Evolutionary conservation across 53 echinoderm and acorn worm genomes (phyloP).

Genomic region (Paelopatides confundens): DNA sequence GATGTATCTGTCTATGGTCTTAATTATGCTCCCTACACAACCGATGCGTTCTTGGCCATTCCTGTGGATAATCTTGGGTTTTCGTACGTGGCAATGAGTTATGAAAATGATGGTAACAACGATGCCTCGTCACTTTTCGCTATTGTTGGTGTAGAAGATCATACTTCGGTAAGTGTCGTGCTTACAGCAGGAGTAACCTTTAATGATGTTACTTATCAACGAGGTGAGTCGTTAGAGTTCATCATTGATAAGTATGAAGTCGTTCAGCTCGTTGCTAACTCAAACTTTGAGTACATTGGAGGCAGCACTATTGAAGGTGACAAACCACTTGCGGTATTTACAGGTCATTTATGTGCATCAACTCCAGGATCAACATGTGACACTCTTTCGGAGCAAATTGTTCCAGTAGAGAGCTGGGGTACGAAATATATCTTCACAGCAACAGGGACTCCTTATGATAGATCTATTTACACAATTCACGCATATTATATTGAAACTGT

Average conservation of each 20-base stretch:
- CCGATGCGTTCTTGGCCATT: slow-evolving; percentile 72
- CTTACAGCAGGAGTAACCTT: slow-evolving; percentile 53
- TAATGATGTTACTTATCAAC: slow-evolving; percentile 51
- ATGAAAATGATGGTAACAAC: neutral
- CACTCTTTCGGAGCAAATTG: slow-evolving; percentile 50
- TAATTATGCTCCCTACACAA: slow-evolving; percentile 48
- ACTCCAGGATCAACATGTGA: slow-evolving; percentile 63
- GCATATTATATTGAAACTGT: slow-evolving; percentile 56
- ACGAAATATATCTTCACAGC: slow-evolving; percentile 59
- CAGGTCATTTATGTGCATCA: slow-evolving; percentile 49
- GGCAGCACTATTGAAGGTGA: slow-evolving; percentile 62
- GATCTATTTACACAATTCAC: slow-evolving; percentile 50
- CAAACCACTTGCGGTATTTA: slow-evolving; percentile 62
- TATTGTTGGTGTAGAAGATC: slow-evolving; percentile 11
- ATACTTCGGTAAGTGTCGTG: slow-evolving; percentile 54
- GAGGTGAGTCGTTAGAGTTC: slow-evolving; percentile 52
- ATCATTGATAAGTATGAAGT: slow-evolving; percentile 44
- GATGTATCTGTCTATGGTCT: slow-evolving; percentile 68
- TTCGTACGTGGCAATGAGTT: slow-evolving; percentile 61
- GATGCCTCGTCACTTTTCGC: slow-evolving; percentile 7
- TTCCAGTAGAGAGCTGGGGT: slow-evolving; percentile 76
- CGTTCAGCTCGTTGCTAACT: slow-evolving; percentile 53
- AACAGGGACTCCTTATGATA: slow-evolving; percentile 24
- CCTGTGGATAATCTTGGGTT: slow-evolving; percentile 58
- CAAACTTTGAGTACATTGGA: slow-evolving; percentile 15